Base-by-base conservation (phyloP, 2,797 vertebrate genomes). In the Phoebastria nigripes region DNA sequence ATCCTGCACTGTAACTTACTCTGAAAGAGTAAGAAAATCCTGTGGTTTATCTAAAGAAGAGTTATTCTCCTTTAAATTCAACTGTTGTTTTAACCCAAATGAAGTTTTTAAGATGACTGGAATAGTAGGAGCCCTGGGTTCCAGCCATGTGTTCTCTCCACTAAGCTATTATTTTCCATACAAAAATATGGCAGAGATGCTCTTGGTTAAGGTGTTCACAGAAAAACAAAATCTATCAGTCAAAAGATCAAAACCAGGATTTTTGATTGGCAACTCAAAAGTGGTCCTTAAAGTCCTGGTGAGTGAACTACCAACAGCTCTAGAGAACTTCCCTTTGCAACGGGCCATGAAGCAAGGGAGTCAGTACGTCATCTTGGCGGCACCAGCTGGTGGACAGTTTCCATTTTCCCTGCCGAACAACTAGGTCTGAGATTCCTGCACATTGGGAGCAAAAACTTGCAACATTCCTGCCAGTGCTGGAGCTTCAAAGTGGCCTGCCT, bases 301-400 rank as follows among this genome's bases (percentile, higher is more conserved):
- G 61, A 46, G 37, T 12, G 18, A 87, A 86, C 17, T 33, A 62
- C 44, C 15, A 55, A 18, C 5, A 67, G 62, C 11, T 79, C 46
- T 14, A 59, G 6, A 71, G 67, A 80, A 46, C 15, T 21, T 46
- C 15, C 33, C 54, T 12, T 52, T 44, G 19, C 47, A 42, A 28
- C 0, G 1, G 20, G 16, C 31, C 52, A 33, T 1, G 24, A 67
- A 86, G 49, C 25, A 33, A 41, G 13, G 14, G n/a, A 44, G 41
- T 19, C 41, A 39, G 25, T 6, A 13, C 1, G 0, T 12, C 7
- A 7, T 5, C 28, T 9, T 16, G 41, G 28, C 31, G 10, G 58
- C n/a, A 72, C 8, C 31, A 67, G 4, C 0, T 51, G 59, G 31
- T 26, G 24, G 15, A 42, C 6, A 13, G 18, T 37, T 80, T 13